Evolutionary conservation across 2,113 vertebrate genomes (phyloP).

Genomic region (Pangasianodon hypophthalmus): DNA sequence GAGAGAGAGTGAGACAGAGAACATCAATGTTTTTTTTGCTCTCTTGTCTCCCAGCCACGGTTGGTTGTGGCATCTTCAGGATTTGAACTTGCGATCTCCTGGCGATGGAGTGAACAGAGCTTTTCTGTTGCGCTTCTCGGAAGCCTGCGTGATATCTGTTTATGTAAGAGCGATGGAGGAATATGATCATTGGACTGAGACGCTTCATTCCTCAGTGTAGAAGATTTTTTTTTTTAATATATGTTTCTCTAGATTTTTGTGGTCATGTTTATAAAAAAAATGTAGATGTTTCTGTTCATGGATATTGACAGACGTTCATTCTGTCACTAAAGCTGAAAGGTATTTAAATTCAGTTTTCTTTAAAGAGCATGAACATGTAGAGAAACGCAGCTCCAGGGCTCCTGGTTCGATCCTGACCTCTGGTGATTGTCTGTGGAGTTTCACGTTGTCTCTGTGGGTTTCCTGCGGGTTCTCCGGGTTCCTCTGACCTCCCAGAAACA

Average conservation of each 20-base stretch:
- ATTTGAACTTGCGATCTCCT: neutral
- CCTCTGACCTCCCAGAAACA: neutral
- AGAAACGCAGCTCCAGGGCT: neutral
- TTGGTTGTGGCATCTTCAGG: neutral
- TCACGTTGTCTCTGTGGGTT: neutral
- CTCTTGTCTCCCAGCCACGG: neutral
- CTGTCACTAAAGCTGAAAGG: neutral
- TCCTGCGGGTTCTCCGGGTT: neutral
- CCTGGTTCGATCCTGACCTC: neutral
- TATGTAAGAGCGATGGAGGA: neutral
- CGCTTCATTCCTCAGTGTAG: neutral
- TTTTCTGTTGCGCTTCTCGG: neutral
- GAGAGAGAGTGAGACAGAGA: neutral
- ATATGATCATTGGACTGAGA: neutral
- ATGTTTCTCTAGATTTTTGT: too few species aligned
- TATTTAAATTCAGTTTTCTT: too few species aligned
- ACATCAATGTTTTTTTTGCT: neutral
- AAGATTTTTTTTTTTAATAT: too few species aligned
- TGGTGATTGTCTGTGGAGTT: neutral
- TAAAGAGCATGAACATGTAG: too few species aligned
- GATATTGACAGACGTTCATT: neutral
- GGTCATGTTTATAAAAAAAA: too few species aligned
- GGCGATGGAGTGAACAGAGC: neutral
- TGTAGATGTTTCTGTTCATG: neutral
- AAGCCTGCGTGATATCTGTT: neutral